phyloP scores from a whole-genome alignment of 2,113 vertebrate genomes.

The Hippoglossus stenolepis region DNA sequence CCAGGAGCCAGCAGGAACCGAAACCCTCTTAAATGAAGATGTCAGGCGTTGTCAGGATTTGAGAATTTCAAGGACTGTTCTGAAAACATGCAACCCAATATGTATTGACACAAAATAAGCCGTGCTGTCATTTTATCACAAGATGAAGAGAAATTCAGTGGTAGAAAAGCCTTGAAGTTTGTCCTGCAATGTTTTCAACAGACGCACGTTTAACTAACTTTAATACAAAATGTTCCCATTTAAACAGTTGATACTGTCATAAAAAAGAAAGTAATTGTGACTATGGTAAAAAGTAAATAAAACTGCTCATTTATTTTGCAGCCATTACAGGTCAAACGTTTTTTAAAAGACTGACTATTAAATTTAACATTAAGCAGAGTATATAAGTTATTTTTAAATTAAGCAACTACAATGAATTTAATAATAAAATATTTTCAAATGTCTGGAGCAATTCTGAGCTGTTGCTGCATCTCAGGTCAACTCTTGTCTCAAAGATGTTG shows the following conservation, averaged over 20 bases:
- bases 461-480: no score
- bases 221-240: neutral
- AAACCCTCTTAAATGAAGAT: conserved; percentile 41
- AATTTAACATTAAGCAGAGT: no score
- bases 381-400: no score
- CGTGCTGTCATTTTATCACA: neutral
- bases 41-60: conserved; percentile 36
- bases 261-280: no score
- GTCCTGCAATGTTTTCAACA: neutral
- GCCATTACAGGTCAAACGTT: neutral
- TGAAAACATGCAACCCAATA: neutral
- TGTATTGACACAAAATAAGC: neutral
- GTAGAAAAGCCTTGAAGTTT: no score
- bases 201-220: neutral
- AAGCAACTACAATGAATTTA: no score
- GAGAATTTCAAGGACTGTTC: neutral
- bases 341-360: no score
- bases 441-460: no score
- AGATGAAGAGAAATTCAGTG: neutral
- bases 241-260: neutral
- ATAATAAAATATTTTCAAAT: no score
- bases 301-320: neutral
- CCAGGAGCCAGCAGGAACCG: conserved; percentile 40
- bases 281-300: neutral
- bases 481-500: no score